Percentiles rank a stretch among this genome's conserved stretches.
These are phyloP conservation scores for Pegoplata infirma DNA, from an alignment of 2,888 invertebrate species.

Conservation along the genomic window DNA sequence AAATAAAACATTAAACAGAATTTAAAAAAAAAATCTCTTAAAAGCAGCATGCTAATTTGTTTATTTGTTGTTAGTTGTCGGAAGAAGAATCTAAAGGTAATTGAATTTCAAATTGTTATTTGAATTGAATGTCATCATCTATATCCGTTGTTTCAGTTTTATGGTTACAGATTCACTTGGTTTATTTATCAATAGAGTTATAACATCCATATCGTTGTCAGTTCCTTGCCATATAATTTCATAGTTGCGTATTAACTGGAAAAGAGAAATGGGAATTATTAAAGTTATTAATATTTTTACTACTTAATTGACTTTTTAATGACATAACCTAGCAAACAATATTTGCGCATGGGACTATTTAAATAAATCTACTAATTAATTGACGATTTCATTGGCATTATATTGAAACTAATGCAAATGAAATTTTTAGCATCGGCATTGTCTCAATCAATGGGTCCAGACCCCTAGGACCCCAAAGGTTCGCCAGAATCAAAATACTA, in stretches of 20 bases:
- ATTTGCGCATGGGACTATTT: too few species aligned
- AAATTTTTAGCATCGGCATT: too few species aligned
- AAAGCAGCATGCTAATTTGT: conserved; percentile 33
- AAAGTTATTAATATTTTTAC: too few species aligned
- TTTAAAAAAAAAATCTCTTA: conserved; percentile 3
- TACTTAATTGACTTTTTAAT: too few species aligned
- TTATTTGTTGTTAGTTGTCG: neutral
- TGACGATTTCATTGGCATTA: too few species aligned
- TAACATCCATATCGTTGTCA: conserved; percentile 81
- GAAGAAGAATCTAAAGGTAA: conserved; percentile 15
- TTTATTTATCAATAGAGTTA: conserved; percentile 87
- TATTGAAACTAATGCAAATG: too few species aligned
- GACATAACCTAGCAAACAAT: too few species aligned
- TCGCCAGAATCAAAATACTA: too few species aligned
- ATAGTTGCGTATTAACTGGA: conserved; percentile 71
- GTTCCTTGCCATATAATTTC: conserved; percentile 81
- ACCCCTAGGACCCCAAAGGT: too few species aligned
- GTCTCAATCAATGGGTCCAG: too few species aligned
- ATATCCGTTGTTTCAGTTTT: conserved; percentile 66
- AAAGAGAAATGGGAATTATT: too few species aligned
- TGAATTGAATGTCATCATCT: conserved; percentile 2
- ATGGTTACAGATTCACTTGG: conserved; percentile 82
- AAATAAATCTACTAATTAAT: too few species aligned
- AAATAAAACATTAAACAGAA: conserved; percentile 24
- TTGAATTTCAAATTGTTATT: conserved; percentile 65